Conservation (phyloP, 2,113 vertebrate species). For the Archocentrus centrarchus region DNA sequence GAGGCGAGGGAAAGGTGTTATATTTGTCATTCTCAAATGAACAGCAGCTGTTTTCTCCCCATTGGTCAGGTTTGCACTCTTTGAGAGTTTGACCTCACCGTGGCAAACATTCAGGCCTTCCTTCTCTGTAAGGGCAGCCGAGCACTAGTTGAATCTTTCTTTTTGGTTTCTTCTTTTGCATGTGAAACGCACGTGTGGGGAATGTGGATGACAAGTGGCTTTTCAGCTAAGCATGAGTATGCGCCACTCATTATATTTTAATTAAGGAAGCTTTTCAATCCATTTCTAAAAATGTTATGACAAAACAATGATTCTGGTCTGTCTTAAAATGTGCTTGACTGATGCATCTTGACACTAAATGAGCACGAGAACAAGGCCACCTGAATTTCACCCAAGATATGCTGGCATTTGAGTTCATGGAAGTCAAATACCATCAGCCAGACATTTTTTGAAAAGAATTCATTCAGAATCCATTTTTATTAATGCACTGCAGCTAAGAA, state of each 20-base stretch:
- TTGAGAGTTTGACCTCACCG: conserved; percentile 24
- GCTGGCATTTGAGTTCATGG: background rate
- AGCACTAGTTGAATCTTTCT: background rate
- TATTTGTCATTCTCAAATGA: conserved; percentile 68
- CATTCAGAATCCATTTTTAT: background rate
- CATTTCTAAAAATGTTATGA: background rate
- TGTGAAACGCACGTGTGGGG: background rate
- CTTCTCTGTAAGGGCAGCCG: background rate
- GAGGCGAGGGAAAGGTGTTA: conserved; percentile 43
- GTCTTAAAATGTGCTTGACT: background rate
- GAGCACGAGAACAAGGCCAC: conserved; percentile 1
- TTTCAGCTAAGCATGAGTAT: background rate
- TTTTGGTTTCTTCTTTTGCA: background rate
- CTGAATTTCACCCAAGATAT: background rate
- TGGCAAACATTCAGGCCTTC: background rate
- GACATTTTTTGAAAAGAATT: conserved; percentile 3
- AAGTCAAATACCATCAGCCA: conserved; percentile 6
- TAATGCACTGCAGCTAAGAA: background rate
- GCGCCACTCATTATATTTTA: conserved; percentile 3
- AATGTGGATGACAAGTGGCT: background rate
- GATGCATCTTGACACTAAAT: conserved; percentile 8
- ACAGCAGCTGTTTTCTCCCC: conserved; percentile 40
- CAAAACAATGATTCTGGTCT: background rate
- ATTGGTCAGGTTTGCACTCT: conserved; percentile 16
- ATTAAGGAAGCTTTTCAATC: background rate